Percentiles rank a stretch among this genome's conserved stretches.
Conservation (phyloP, 2,888 invertebrate genomes). For the Conchocele bisecta region DNA sequence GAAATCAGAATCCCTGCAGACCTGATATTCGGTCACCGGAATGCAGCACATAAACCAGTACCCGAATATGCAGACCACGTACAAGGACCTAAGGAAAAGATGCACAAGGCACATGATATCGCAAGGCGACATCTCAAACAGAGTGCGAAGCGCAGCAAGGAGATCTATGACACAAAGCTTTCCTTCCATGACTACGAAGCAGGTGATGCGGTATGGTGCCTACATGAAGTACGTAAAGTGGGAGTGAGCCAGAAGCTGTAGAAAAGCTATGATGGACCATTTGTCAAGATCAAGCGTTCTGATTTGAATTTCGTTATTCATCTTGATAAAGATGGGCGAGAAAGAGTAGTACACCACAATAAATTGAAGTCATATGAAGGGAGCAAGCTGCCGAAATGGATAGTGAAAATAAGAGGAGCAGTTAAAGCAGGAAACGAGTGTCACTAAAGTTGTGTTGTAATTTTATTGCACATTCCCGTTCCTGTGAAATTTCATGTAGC, state of each 20-base stretch:
- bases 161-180: slow-evolving; percentile 30
- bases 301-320: slow-evolving; percentile 24
- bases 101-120: slow-evolving; percentile 10
- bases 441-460: too few species aligned
- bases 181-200: slow-evolving; percentile 12
- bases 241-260: slow-evolving; percentile 33
- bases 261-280: slow-evolving; percentile 31
- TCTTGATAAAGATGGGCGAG: not conserved
- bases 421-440: too few species aligned
- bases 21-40: slow-evolving; percentile 6
- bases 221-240: slow-evolving; percentile 11
- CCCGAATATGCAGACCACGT: slow-evolving; percentile 11
- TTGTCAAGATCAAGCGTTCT: slow-evolving; percentile 4
- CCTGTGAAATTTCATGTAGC: too few species aligned
- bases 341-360: slow-evolving; percentile 26
- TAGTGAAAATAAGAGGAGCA: too few species aligned
- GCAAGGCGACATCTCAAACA: slow-evolving; percentile 15
- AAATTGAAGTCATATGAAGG: slow-evolving; percentile 28
- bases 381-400: not conserved
- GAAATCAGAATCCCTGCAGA: slow-evolving; percentile 43
- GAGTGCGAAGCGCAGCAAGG: slow-evolving; percentile 17
- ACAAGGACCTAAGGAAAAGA: not conserved
- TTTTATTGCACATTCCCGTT: too few species aligned
- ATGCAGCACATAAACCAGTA: not conserved
- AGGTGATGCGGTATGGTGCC: slow-evolving; percentile 32